Conservation (phyloP, 2,113 vertebrate genomes). For the Propithecus coquereli region DNA sequence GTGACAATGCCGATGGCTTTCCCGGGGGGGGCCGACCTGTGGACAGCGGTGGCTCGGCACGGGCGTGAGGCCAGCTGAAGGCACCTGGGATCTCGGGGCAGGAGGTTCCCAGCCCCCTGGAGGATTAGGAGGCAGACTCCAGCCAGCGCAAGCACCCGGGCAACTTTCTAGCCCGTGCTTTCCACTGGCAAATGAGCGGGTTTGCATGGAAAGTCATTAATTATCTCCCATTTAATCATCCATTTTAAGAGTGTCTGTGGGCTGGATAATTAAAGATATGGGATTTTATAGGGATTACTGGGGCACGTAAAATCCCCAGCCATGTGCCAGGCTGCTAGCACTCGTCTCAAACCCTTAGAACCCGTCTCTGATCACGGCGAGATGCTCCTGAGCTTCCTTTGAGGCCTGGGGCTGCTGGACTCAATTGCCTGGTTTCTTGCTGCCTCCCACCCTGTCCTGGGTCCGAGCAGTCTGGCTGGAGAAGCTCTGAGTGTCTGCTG, state of each 20-base stretch:
- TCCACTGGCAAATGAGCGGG: slow-evolving; percentile 44
- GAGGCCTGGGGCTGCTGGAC: not conserved
- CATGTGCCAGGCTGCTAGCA: not conserved
- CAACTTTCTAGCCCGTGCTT: not conserved
- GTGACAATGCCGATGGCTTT: fast-evolving
- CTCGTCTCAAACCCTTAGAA: not conserved
- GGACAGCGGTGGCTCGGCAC: not conserved
- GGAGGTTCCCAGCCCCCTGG: not conserved
- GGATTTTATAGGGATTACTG: slow-evolving; percentile 37
- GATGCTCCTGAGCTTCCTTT: not conserved
- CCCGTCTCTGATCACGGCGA: not conserved
- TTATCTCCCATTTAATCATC: slow-evolving; percentile 62
- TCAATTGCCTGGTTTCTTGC: not conserved
- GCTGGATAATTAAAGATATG: slow-evolving; percentile 61
- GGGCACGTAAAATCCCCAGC: not conserved
- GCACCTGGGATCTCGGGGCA: not conserved
- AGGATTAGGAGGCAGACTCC: not conserved
- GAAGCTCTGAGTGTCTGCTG: not conserved
- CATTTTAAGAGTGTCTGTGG: slow-evolving; percentile 52
- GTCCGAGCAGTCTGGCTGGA: not conserved
- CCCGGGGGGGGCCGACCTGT: fast-evolving
- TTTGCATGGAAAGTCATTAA: slow-evolving; percentile 48
- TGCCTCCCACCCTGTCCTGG: too few species aligned
- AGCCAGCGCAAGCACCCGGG: not conserved
- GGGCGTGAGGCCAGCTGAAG: fast-evolving